Evolutionary conservation across 2,113 vertebrate genomes (phyloP).

Genomic region (Pycnonotus jocosus): DNA sequence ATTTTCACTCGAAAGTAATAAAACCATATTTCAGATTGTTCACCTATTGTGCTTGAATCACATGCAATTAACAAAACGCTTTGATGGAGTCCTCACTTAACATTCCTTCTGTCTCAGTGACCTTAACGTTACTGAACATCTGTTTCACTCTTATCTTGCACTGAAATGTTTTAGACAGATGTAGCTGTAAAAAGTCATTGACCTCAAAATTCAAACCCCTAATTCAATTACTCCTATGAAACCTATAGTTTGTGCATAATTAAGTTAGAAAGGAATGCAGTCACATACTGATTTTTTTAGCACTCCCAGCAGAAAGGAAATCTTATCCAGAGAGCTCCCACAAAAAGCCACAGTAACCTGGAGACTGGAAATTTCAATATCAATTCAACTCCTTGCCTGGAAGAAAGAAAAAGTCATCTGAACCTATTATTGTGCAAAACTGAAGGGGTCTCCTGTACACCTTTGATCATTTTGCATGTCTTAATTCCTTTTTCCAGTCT

Average conservation of each 20-base stretch:
- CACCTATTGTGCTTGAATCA: slow-evolving; percentile 15
- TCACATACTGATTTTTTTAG: slow-evolving; percentile 13
- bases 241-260: slow-evolving; percentile 43
- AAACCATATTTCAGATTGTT: slow-evolving; percentile 35
- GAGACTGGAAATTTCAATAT: neutral
- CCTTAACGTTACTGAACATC: slow-evolving; percentile 58
- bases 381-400: neutral
- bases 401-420: slow-evolving; percentile 2
- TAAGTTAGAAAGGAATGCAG: slow-evolving; percentile 4
- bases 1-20: slow-evolving; percentile 35
- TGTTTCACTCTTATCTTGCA: slow-evolving; percentile 29
- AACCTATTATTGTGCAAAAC: slow-evolving; percentile 7
- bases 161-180: slow-evolving; percentile 49
- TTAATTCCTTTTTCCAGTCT: neutral
- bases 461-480: slow-evolving; percentile 9
- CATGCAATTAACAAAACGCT: neutral
- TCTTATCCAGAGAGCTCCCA: neutral
- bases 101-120: slow-evolving; percentile 48
- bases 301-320: neutral
- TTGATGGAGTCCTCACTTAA: slow-evolving; percentile 3
- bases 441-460: neutral
- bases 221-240: slow-evolving; percentile 63
- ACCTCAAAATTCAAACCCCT: slow-evolving; percentile 53
- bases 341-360: neutral
- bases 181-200: slow-evolving; percentile 51